Evolutionary conservation across 2,113 vertebrate genomes (phyloP), one percentile per base, ranked within the genome.

Genomic region (Rhagologus leucostigma): DNA sequence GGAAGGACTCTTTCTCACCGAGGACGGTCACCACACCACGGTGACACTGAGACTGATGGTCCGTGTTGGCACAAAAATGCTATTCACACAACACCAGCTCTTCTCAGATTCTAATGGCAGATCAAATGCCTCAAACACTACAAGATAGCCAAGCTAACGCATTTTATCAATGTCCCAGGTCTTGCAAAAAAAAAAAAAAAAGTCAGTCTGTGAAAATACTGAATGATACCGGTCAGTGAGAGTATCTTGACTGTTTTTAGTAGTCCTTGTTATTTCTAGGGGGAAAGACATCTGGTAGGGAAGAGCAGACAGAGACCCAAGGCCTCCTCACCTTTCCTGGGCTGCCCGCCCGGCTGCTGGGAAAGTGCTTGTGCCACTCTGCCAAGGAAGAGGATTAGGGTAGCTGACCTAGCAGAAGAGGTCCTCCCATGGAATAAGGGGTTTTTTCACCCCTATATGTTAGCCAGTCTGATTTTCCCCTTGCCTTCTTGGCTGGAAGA

Each of bases 41-140:
- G 29, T 2, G 10, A 18, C 42, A 26, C 14, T 13, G 41, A 50
- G 64, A 42, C 10, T 1, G 0, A 8, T 33, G 15, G 9, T 26
- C n/a, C 2, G 2, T 2, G 2, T 18, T 30, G 22, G 15, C 42
- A 57, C n/a, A 37, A 47, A 92, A 82, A 41, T 7, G 5, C 13
- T 50, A 14, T 79, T 67, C 33, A 29, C 17, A 18, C 5, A 7
- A 7, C 13, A 3, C 2, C 16, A 63, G 30, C 33, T 35, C 62
- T 89, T 71, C 49, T 33, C 49, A 39, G 2, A 4, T 4, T 75
- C 57, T 64, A 22, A 46, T 13, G n/a, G 44, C 52, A 82, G 52
- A 75, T 3, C 29, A 57, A 78, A 32, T 0, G 0, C 32, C 22
- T 67, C n/a, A 57, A 52, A 46, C 2, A 2, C 20, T 52, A 18